phyloP scores from a whole-genome alignment of 2,113 vertebrate species.

The Cynopterus brachyotis region DNA sequence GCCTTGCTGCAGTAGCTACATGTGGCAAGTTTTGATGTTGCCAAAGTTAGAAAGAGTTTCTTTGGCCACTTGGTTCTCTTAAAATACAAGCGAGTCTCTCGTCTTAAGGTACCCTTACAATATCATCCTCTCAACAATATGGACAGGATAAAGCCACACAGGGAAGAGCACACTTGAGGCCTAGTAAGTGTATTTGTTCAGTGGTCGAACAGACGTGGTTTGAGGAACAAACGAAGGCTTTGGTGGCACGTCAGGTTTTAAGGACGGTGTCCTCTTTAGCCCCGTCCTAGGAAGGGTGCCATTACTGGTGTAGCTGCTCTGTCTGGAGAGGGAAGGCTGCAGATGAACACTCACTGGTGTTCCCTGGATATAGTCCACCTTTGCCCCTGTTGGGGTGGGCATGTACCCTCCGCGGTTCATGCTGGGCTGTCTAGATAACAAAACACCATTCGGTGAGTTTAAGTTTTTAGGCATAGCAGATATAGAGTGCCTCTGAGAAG shows the following conservation, averaged over 20 bases:
- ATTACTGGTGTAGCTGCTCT: conserved; percentile 96
- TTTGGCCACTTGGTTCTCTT: conserved; percentile 92
- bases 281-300: conserved; percentile 96
- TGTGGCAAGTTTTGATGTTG: conserved; percentile 84
- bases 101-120: conserved; percentile 75
- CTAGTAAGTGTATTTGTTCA: conserved; percentile 98
- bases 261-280: conserved; percentile 95
- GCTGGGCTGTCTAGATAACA: conserved; percentile 95
- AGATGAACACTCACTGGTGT: conserved; percentile 91
- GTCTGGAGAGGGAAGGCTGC: conserved; percentile 93
- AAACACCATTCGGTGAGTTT: conserved; percentile 92
- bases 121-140: conserved; percentile 69
- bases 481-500: conserved; percentile 96
- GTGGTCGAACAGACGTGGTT: conserved; percentile 93
- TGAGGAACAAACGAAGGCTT: conserved; percentile 97
- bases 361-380: conserved; percentile 95
- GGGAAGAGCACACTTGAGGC: conserved; percentile 81
- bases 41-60: conserved; percentile 88
- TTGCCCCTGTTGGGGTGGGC: conserved; percentile 90
- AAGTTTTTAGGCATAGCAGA: conserved; percentile 95
- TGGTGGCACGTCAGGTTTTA: conserved; percentile 98
- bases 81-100: conserved; percentile 82
- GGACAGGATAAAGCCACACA: conserved; percentile 74
- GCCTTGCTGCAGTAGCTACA: conserved; percentile 78
- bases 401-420: conserved; percentile 94